phyloP scores from a whole-genome alignment of 2,888 invertebrate genomes.

The Dasysyrphus tricinctus region DNA sequence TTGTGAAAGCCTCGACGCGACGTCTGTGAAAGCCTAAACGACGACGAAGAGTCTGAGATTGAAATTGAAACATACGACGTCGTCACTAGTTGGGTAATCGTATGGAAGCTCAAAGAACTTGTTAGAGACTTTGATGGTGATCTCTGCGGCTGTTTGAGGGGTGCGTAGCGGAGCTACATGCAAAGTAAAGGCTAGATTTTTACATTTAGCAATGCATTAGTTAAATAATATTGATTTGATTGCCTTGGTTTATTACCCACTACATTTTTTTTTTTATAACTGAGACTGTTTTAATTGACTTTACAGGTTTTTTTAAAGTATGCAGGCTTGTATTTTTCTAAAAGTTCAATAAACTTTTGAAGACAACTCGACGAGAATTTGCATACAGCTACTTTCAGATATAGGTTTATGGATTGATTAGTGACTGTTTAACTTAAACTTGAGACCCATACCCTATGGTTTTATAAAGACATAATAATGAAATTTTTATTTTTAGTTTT shows the following conservation, averaged over 20 bases:
- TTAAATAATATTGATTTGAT: constrained; percentile 24
- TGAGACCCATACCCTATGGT: too few relatives aligned
- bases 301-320: constrained; percentile 17
- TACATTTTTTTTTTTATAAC: background rate
- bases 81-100: constrained; percentile 11
- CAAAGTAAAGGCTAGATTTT: background rate
- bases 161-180: background rate
- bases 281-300: constrained; percentile 27
- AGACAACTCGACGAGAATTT: background rate
- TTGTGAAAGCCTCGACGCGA: constrained; percentile 36
- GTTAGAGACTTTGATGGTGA: constrained; percentile 12
- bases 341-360: constrained; percentile 12
- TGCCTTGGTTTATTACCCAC: constrained; percentile 24
- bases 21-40: constrained; percentile 44
- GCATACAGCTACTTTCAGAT: background rate
- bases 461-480: too few relatives aligned
- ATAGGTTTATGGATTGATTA: background rate
- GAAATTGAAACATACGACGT: constrained; percentile 41
- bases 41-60: constrained; percentile 61
- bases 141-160: background rate
- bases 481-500: too few relatives aligned
- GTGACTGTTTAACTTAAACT: too few relatives aligned
- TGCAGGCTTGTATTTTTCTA: background rate
- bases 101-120: constrained; percentile 27
- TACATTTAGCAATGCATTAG: constrained; percentile 18